A percentile compares a stretch with the other conserved stretches of the same genome.
Conservation (phyloP, 2,888 invertebrate species). For the Andrena praecox region DNA sequence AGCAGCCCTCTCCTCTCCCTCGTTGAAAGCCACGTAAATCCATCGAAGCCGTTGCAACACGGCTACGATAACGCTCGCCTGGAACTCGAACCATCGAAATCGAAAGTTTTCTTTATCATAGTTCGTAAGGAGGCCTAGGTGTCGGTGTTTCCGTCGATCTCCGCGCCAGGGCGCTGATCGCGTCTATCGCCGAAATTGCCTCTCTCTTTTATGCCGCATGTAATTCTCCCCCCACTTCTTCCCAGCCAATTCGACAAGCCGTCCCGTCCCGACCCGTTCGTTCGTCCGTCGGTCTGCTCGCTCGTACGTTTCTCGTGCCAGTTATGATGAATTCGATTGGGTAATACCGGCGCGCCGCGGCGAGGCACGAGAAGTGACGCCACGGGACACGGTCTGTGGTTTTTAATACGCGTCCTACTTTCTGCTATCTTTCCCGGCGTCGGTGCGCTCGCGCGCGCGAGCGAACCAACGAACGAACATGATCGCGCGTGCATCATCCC, state of each 20-base stretch:
- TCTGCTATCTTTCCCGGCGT: constrained; percentile 79
- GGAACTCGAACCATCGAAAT: constrained; percentile 31
- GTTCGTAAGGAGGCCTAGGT: constrained; percentile 39
- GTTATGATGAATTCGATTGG: constrained; percentile 84
- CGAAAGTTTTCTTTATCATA: constrained; percentile 49
- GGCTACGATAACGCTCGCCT: not conserved
- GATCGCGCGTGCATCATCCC: constrained; percentile 67
- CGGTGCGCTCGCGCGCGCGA: constrained; percentile 32
- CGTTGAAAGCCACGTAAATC: not conserved
- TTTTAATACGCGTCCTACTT: constrained; percentile 85
- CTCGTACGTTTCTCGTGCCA: constrained; percentile 76
- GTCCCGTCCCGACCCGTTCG: constrained; percentile 15
- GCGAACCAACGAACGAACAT: constrained; percentile 51
- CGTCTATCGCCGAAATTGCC: constrained; percentile 56
- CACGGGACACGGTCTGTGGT: constrained; percentile 84
- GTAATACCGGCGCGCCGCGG: constrained; percentile 77
- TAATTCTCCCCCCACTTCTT: constrained; percentile 16
- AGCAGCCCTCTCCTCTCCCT: not conserved
- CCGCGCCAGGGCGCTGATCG: constrained; percentile 55
- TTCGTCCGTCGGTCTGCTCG: constrained; percentile 10
- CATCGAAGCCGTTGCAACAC: not conserved
- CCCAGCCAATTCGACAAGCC: constrained; percentile 33
- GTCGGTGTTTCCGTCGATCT: constrained; percentile 47
- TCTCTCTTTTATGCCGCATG: constrained; percentile 39
- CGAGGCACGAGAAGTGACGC: constrained; percentile 78